These are phyloP conservation scores for Melinaea marsaeus DNA, from an alignment of 2,888 invertebrate genomes.

Conservation along the genomic window DNA sequence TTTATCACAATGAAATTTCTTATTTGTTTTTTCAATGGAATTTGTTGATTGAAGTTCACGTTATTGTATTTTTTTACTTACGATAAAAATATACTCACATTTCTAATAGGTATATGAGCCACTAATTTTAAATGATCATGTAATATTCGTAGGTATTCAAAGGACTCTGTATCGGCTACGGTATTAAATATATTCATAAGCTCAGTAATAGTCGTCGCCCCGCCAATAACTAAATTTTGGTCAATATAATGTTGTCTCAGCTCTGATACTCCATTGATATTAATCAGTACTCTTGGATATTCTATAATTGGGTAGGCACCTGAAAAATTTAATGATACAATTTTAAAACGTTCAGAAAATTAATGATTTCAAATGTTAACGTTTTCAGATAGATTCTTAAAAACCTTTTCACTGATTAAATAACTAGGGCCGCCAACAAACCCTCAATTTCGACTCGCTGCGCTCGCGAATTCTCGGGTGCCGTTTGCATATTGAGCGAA, in stretches of 20 bases:
- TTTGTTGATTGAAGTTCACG: too few species aligned
- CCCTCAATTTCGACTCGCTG: too few species aligned
- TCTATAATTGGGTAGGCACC: slow-evolving; percentile 57
- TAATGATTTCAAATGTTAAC: too few species aligned
- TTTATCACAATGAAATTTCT: too few species aligned
- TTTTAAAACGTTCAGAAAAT: too few species aligned
- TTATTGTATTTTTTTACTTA: background rate
- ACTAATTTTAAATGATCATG: slow-evolving; percentile 81
- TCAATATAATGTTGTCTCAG: slow-evolving; percentile 62
- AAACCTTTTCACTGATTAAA: too few species aligned
- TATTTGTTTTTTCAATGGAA: too few species aligned
- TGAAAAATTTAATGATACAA: slow-evolving; percentile 32
- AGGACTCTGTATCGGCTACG: slow-evolving; percentile 51
- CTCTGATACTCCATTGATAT: slow-evolving; percentile 78
- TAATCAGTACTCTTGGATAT: slow-evolving; percentile 74
- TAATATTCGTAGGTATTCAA: slow-evolving; percentile 76
- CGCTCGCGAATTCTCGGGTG: too few species aligned
- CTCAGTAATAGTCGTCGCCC: slow-evolving; percentile 73
- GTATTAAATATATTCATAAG: slow-evolving; percentile 64
- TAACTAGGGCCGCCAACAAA: too few species aligned
- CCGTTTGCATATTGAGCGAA: too few species aligned
- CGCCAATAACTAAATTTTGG: slow-evolving; percentile 72
- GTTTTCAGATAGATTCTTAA: too few species aligned
- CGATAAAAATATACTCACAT: slow-evolving; percentile 66
- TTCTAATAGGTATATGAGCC: slow-evolving; percentile 84